These are phyloP conservation scores for Pelodytes ibericus DNA, from an alignment of 2,797 vertebrate genomes.

Conservation along the genomic window DNA sequence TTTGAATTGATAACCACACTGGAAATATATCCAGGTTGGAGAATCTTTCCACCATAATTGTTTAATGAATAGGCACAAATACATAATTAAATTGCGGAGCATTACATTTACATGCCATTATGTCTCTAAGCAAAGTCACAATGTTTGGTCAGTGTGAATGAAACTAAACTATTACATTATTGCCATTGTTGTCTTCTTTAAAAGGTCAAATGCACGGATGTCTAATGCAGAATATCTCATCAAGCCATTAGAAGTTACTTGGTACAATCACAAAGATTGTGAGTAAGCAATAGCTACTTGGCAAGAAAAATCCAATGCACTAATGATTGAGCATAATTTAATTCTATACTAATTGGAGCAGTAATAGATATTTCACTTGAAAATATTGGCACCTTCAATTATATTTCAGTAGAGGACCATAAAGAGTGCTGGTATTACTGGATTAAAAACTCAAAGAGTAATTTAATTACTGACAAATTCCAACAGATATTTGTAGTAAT, in stretches of 20 bases:
- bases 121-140: background rate
- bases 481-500: conserved; percentile 23
- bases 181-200: background rate
- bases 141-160: background rate
- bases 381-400: conserved; percentile 54
- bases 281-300: conserved; percentile 29
- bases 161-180: background rate
- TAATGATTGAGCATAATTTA: conserved; percentile 49
- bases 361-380: conserved; percentile 50
- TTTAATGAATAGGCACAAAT: no score
- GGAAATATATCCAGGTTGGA: no score
- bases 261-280: conserved; percentile 5
- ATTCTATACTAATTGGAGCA: conserved; percentile 46
- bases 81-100: no score
- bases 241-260: conserved; percentile 23
- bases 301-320: conserved; percentile 43
- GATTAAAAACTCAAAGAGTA: conserved; percentile 37
- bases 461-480: conserved; percentile 33
- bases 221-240: conserved; percentile 1
- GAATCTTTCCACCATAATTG: no score
- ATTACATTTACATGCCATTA: no score
- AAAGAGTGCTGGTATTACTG: conserved; percentile 27
- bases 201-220: background rate
- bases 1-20: no score
- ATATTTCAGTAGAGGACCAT: conserved; percentile 29